Percentiles rank a stretch among this genome's conserved stretches.
These are phyloP conservation scores for Tragelaphus scriptus DNA, from an alignment of 2,113 vertebrate species.

Conservation along the genomic window DNA sequence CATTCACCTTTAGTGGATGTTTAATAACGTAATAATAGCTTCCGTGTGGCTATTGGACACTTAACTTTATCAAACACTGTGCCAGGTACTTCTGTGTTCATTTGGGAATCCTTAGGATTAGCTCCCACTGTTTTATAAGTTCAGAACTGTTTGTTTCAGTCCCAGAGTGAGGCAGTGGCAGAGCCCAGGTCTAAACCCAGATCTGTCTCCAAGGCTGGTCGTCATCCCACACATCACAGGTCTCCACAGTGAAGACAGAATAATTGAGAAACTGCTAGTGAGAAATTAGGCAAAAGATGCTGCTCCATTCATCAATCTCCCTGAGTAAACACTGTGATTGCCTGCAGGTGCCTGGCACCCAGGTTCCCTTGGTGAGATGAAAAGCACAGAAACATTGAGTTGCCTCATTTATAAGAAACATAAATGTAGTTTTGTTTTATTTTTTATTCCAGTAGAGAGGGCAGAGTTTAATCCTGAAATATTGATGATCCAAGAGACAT, in stretches of 20 bases:
- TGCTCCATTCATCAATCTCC: neutral
- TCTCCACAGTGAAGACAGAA: neutral
- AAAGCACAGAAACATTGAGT: neutral
- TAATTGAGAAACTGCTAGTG: neutral
- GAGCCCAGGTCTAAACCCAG: neutral
- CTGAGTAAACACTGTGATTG: neutral
- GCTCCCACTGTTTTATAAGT: neutral
- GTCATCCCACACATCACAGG: neutral
- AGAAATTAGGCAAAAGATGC: neutral
- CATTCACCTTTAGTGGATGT: neutral
- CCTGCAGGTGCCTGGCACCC: neutral
- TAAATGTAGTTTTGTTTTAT: neutral
- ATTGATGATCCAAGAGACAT: neutral
- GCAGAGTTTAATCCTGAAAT: neutral
- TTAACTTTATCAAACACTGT: neutral
- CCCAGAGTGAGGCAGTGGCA: neutral
- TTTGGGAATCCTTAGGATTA: neutral
- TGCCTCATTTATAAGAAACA: neutral
- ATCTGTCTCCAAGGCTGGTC: neutral
- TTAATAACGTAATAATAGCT: neutral
- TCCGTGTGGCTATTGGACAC: rapidly evolving
- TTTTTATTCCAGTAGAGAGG: neutral
- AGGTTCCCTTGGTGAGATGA: neutral
- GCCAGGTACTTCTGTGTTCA: neutral
- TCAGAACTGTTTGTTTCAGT: neutral